Evolutionary conservation across 2,888 invertebrate genomes (phyloP).

Genomic region (Tenthredo notha): DNA sequence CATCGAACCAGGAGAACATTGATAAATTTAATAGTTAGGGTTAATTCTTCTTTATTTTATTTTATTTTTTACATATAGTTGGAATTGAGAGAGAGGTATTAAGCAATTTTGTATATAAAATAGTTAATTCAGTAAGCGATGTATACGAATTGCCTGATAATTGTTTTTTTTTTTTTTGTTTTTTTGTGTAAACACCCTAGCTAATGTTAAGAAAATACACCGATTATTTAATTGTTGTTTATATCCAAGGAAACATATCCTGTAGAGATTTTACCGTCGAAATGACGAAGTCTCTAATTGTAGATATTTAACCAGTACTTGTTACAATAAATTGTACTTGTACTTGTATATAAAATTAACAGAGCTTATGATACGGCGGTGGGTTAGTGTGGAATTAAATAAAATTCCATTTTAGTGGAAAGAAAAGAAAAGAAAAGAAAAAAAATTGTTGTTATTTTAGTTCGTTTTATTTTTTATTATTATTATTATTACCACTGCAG

Average conservation of each 20-base stretch:
- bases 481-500: background rate
- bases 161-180: background rate
- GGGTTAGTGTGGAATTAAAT: background rate
- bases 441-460: background rate
- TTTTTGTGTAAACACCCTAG: background rate
- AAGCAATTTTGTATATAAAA: conserved; percentile 21
- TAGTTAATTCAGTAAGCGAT: background rate
- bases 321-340: conserved; percentile 2
- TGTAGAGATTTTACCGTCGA: conserved; percentile 43
- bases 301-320: conserved; percentile 43
- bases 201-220: conserved; percentile 35
- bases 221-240: conserved; percentile 55
- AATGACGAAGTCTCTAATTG: conserved; percentile 29
- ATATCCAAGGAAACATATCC: conserved; percentile 65
- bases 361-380: conserved; percentile 31
- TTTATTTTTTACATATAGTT: background rate
- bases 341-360: conserved; percentile 23
- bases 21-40: background rate
- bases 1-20: background rate
- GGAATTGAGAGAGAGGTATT: background rate
- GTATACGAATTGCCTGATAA: background rate
- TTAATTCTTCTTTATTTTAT: background rate
- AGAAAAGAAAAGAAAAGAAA: no score
- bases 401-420: background rate
- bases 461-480: background rate